Conservation (phyloP, 2,113 vertebrate genomes). For the Gallinago paraguaiae region DNA sequence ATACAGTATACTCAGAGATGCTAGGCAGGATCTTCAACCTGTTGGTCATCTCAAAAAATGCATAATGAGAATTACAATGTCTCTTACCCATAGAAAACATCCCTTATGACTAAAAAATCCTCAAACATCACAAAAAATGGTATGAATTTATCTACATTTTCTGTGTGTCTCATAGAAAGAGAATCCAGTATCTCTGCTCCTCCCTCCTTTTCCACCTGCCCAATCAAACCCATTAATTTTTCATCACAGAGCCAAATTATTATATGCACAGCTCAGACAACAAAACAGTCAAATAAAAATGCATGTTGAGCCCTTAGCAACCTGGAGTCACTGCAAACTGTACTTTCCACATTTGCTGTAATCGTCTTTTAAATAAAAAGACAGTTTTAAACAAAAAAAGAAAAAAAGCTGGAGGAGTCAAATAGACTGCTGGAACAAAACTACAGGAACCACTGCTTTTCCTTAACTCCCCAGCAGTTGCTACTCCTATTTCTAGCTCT, state of each 20-base stretch:
- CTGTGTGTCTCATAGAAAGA: not conserved
- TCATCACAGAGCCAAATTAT: not conserved
- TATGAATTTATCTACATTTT: not conserved
- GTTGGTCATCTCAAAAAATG: not conserved
- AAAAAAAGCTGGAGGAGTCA: not conserved
- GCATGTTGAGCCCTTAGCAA: not conserved
- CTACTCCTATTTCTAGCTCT: not conserved
- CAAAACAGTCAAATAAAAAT: not conserved
- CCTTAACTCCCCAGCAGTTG: not conserved
- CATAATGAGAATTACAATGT: not conserved
- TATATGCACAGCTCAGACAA: not conserved
- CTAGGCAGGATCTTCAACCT: not conserved
- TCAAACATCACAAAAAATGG: not conserved
- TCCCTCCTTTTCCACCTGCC: not conserved
- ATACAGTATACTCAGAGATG: not conserved
- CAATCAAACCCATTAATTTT: not conserved
- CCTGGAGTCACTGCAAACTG: not conserved
- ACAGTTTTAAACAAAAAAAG: not conserved
- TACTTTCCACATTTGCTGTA: not conserved
- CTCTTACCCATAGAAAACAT: not conserved
- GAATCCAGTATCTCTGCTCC: not conserved
- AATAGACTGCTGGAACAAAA: not conserved
- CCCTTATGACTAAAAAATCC: not conserved
- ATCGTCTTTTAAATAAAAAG: not conserved
- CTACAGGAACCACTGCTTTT: not conserved